Evolutionary conservation across 2,888 invertebrate genomes (phyloP), one percentile per base, ranked within the genome.

Genomic region (Endomychus coccineus): DNA sequence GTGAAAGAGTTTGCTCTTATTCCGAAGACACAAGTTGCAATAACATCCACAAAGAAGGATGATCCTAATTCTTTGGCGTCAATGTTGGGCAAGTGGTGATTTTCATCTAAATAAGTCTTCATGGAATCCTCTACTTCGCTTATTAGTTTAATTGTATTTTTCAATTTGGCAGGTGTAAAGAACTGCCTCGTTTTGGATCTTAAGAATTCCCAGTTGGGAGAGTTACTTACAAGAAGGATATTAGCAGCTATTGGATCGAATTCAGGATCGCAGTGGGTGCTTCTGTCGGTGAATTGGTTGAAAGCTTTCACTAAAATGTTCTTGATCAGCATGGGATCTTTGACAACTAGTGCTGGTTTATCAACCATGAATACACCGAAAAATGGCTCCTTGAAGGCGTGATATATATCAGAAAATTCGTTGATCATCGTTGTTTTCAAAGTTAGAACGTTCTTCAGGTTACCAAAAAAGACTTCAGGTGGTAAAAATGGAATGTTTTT

Each of bases 101-200:
- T 23, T 17, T 36, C 34, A 4, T 13, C 36, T 13, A 48, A 39
- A 37, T 50, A 48, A 24, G 48, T 38, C 4, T 45, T 45, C 24
- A 67, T 49, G 19, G 57, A 49, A 16, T 52, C 39, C 2, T 62
- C 61, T 22, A 62, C 63, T 12, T 64, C 58, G 10, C 62, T 45
- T 42, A 72, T 64, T n/a, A 70, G 49, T 0, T 63, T 62, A 14
- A 70, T 62, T 73, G 75, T 73, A 24, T 53, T 57, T 50, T 69
- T 74, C 36, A 77, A 56, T 52, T 74, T 76, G 12, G 71, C 72
- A 1, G 69, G 65, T 1, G 74, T 71, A 48, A 76, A 70, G 1
- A 70, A 68, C 0, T 74, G 74, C 0, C 71, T 68, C 17, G 75
- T 53, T 43, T 71, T 71, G 1, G 63, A 49, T 14, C 77, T 59